phyloP scores from a whole-genome alignment of 2,113 vertebrate genomes.

The Mixornis gularis region DNA sequence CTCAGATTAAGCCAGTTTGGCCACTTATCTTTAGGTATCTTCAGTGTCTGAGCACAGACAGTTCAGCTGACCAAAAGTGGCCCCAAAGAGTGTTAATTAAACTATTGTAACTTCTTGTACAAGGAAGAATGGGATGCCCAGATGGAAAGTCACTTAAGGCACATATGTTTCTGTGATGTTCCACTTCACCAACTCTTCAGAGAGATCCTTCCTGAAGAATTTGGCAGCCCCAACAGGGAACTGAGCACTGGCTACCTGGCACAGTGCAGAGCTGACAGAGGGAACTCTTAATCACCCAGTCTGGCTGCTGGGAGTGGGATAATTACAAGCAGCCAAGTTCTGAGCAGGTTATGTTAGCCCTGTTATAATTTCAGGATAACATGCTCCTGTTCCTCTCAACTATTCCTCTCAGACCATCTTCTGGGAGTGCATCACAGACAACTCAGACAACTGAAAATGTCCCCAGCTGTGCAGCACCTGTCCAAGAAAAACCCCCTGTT shows the following conservation, averaged over 20 bases:
- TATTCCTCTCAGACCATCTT: not conserved
- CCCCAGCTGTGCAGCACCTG: not conserved
- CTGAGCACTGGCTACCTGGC: not conserved
- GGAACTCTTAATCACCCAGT: not conserved
- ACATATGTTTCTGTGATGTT: slow-evolving; percentile 25
- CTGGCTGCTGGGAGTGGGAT: not conserved
- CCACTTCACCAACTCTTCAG: not conserved
- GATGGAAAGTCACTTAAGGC: slow-evolving; percentile 25
- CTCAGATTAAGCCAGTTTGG: not conserved
- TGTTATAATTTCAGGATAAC: not conserved
- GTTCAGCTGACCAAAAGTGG: not conserved
- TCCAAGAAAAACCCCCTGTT: not conserved
- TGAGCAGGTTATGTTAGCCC: not conserved
- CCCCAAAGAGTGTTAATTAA: not conserved
- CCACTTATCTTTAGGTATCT: not conserved
- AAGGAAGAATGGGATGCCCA: not conserved
- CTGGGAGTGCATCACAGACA: not conserved
- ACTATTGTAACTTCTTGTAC: not conserved
- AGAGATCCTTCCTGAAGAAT: not conserved
- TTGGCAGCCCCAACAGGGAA: not conserved
- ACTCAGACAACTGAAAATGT: not conserved
- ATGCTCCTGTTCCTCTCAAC: not conserved
- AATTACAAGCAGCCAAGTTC: not conserved
- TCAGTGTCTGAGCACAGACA: not conserved
- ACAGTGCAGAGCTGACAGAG: not conserved